phyloP scores from a whole-genome alignment of 2,888 invertebrate species.

The Rotaria sp. region DNA sequence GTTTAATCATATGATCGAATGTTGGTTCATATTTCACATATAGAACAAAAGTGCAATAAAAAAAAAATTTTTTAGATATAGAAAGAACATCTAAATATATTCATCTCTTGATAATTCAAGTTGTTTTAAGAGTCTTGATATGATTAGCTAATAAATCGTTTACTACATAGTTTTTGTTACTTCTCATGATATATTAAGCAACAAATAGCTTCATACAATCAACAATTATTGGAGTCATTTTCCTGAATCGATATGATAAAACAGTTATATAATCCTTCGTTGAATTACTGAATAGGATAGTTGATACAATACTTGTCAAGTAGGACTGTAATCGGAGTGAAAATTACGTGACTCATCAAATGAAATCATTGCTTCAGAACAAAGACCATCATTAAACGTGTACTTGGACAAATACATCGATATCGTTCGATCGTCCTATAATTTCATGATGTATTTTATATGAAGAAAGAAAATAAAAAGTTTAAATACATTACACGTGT shows the following conservation, averaged over 20 bases:
- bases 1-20: background rate
- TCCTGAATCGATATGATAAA: background rate
- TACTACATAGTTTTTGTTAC: background rate
- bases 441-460: background rate
- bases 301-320: constrained; percentile 17
- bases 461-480: background rate
- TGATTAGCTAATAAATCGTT: no score
- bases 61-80: background rate
- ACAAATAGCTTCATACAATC: background rate
- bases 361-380: background rate
- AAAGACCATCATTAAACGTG: background rate
- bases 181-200: background rate
- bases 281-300: background rate
- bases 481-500: background rate
- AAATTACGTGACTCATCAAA: constrained; percentile 4
- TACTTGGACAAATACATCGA: constrained; percentile 13
- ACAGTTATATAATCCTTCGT: background rate
- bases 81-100: no score
- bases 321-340: background rate
- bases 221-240: background rate
- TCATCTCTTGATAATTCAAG: no score
- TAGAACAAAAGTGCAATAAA: background rate
- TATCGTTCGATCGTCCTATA: background rate
- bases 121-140: no score
- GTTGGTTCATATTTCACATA: background rate